Percentiles rank a stretch among this genome's conserved stretches.
Evolutionary conservation across 2,888 invertebrate species (phyloP).

Genomic region (Cremastobaeus sp.): DNA sequence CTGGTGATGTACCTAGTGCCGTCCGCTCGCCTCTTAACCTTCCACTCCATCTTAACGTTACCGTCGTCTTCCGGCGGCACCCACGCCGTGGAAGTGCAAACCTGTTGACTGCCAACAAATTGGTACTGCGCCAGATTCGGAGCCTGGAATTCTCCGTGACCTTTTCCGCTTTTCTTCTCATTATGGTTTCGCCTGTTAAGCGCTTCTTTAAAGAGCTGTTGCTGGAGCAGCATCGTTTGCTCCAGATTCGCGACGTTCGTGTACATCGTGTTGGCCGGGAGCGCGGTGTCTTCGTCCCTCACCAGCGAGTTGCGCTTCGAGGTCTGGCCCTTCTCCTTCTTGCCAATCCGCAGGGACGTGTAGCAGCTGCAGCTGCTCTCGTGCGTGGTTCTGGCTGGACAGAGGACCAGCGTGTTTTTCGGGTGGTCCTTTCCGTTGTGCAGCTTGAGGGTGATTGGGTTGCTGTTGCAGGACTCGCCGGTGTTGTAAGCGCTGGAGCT

Average conservation of each 20-base stretch:
- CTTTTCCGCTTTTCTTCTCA: slow-evolving; percentile 64
- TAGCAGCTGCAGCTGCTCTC: slow-evolving; percentile 67
- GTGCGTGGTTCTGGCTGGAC: slow-evolving; percentile 66
- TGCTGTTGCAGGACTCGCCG: slow-evolving; percentile 86
- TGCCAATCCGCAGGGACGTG: slow-evolving; percentile 52
- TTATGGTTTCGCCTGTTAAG: slow-evolving; percentile 75
- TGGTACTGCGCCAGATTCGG: slow-evolving; percentile 82
- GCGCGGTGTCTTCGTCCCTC: slow-evolving; percentile 59
- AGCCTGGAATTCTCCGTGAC: slow-evolving; percentile 79
- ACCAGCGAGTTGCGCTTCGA: slow-evolving; percentile 46
- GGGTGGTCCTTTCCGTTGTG: slow-evolving; percentile 78
- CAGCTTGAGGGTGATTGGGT: slow-evolving; percentile 80
- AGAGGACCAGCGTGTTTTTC: slow-evolving; percentile 73
- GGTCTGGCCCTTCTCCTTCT: slow-evolving; percentile 45
- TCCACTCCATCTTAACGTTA: slow-evolving; percentile 83
- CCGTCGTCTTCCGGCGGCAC: slow-evolving; percentile 69
- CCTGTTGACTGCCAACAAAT: slow-evolving; percentile 81
- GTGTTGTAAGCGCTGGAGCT: slow-evolving; percentile 87
- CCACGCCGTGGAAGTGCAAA: slow-evolving; percentile 71
- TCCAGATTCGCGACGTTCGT: slow-evolving; percentile 84
- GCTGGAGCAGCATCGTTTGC: slow-evolving; percentile 84
- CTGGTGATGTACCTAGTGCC: slow-evolving; percentile 88
- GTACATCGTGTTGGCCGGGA: slow-evolving; percentile 83
- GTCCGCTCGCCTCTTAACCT: slow-evolving; percentile 87
- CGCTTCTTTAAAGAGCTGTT: slow-evolving; percentile 82